Conservation (phyloP, 2,113 vertebrate species). For the Herpetotheres cachinnans region DNA sequence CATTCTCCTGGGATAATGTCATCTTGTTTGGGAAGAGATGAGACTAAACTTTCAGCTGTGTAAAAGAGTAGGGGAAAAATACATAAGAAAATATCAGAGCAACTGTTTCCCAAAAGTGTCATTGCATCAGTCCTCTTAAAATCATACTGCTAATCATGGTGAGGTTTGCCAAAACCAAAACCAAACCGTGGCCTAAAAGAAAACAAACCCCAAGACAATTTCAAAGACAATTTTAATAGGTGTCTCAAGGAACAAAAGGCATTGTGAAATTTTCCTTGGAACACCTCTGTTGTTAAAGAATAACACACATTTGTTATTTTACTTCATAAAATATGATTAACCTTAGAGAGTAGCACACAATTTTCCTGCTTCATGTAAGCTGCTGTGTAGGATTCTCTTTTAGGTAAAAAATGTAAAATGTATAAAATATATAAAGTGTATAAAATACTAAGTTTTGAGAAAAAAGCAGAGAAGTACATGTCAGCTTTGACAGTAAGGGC, state of each 20-base stretch:
- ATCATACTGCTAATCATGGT: not conserved
- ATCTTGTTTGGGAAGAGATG: not conserved
- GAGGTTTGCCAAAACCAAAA: slow-evolving; percentile 18
- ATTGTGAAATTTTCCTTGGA: slow-evolving; percentile 30
- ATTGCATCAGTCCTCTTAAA: slow-evolving; percentile 14
- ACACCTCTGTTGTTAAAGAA: not conserved
- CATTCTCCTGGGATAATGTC: not conserved
- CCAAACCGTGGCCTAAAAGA: not conserved
- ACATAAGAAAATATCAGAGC: not conserved
- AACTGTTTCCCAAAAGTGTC: not conserved
- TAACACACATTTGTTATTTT: not conserved
- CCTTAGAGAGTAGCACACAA: not conserved
- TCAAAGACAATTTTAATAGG: not conserved
- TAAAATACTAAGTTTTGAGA: not conserved
- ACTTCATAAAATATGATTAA: not conserved
- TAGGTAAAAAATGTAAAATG: not conserved
- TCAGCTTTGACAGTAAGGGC: not conserved
- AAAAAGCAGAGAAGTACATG: not conserved
- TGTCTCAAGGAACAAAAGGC: not conserved
- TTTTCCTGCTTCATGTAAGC: not conserved
- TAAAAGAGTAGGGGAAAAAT: not conserved
- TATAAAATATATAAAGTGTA: not conserved
- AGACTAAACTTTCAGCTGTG: not conserved
- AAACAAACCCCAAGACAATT: not conserved
- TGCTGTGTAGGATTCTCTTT: not conserved